phyloP scores from a whole-genome alignment of 2,113 vertebrate species.

The Ctenodactylus gundi region DNA sequence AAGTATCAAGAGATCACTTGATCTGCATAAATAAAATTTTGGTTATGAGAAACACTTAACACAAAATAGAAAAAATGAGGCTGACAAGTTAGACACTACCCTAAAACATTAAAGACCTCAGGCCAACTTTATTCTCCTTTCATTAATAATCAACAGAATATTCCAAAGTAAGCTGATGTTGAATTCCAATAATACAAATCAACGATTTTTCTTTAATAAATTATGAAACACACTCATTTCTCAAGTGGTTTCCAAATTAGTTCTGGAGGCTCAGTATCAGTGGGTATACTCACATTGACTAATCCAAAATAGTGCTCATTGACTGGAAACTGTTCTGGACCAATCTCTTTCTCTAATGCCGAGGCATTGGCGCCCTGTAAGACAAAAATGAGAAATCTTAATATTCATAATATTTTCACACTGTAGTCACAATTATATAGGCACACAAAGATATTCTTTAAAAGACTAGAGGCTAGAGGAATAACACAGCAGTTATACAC shows the following conservation, averaged over 20 bases:
- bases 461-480: no score
- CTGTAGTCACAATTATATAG: neutral
- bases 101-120: neutral
- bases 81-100: neutral
- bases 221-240: neutral
- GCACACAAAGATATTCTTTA: neutral
- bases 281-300: conserved; percentile 89
- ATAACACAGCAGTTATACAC: no score
- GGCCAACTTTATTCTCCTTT: neutral
- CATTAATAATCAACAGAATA: neutral
- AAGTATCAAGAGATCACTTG: neutral
- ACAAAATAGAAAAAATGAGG: neutral
- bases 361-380: conserved; percentile 91
- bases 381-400: conserved; percentile 67
- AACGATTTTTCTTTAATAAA: neutral
- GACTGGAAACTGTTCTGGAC: conserved; percentile 91
- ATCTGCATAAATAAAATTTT: neutral
- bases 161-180: neutral
- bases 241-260: neutral
- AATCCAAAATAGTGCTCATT: conserved; percentile 92
- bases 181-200: neutral
- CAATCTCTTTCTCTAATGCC: conserved; percentile 94
- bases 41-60: conserved; percentile 5
- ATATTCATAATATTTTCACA: neutral
- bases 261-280: neutral